Evolutionary conservation across 2,888 invertebrate genomes (phyloP).

Genomic region (Oxyscelio sp.): DNA sequence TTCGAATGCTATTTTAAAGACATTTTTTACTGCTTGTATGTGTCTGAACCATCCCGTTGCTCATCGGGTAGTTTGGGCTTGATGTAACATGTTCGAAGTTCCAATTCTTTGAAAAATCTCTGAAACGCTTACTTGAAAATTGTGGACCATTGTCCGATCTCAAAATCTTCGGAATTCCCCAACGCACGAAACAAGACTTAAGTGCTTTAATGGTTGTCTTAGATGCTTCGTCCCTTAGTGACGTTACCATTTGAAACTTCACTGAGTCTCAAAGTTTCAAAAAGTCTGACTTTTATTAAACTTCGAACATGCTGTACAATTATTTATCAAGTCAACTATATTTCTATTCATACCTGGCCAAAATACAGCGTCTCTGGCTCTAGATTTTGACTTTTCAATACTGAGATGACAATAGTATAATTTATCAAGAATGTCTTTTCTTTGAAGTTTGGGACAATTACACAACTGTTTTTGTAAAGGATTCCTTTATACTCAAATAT

Average conservation of each 20-base stretch:
- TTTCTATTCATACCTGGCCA: constrained; percentile 62
- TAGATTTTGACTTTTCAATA: constrained; percentile 55
- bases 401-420: constrained; percentile 72
- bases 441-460: constrained; percentile 74
- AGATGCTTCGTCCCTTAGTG: no score
- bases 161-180: constrained; percentile 55
- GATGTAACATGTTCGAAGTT: constrained; percentile 63
- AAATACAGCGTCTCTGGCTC: constrained; percentile 58
- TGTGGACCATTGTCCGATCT: constrained; percentile 70
- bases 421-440: constrained; percentile 40
- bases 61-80: constrained; percentile 56
- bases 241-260: constrained; percentile 62
- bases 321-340: constrained; percentile 17
- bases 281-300: constrained; percentile 46
- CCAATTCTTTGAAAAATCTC: constrained; percentile 55
- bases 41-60: no score
- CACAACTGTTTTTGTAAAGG: constrained; percentile 27
- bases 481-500: constrained; percentile 46
- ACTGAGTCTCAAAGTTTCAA: constrained; percentile 42
- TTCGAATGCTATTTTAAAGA: constrained; percentile 55
- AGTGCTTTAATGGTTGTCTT: constrained; percentile 38
- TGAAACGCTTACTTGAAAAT: constrained; percentile 50
- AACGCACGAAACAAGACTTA: constrained; percentile 60
- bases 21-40: constrained; percentile 65
- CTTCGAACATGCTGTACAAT: constrained; percentile 59